Evolutionary conservation across 2,888 invertebrate genomes (phyloP).

Genomic region (Eulithis testata): DNA sequence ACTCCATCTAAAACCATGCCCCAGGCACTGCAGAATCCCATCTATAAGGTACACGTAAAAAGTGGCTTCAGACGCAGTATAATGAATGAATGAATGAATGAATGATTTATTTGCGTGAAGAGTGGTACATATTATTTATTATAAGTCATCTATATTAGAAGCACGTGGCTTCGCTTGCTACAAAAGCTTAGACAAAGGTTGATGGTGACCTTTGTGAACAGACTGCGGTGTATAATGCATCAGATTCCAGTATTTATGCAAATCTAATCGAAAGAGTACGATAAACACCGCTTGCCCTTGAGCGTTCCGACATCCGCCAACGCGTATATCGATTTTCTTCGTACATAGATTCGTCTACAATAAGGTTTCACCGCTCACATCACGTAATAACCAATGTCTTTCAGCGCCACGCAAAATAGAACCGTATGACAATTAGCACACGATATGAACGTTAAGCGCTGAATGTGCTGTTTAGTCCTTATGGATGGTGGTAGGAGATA

Average conservation of each 20-base stretch:
- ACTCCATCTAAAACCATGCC: too few species aligned
- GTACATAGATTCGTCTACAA: constrained; percentile 73
- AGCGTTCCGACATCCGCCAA: constrained; percentile 67
- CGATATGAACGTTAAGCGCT: constrained; percentile 1
- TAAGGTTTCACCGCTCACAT: constrained; percentile 74
- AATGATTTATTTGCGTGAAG: too few species aligned
- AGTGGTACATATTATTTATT: too few species aligned
- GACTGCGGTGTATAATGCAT: constrained; percentile 7
- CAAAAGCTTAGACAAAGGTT: not conserved
- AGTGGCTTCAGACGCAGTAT: too few species aligned
- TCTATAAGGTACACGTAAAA: too few species aligned
- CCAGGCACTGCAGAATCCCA: too few species aligned
- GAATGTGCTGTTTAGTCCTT: constrained; percentile 41
- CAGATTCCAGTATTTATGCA: constrained; percentile 33
- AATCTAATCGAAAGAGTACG: constrained; percentile 51
- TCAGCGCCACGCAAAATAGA: constrained; percentile 39
- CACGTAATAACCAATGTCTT: constrained; percentile 40
- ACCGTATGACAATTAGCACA: constrained; percentile 42
- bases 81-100: too few species aligned
- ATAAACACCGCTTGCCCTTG: constrained; percentile 67
- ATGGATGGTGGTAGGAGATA: constrained; percentile 44
- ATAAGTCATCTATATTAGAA: too few species aligned
- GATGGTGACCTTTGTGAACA: not conserved
- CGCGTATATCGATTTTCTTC: constrained; percentile 78
- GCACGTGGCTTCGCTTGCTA: too few species aligned